These are phyloP conservation scores for Perca schrenkii DNA, from an alignment of 2,113 vertebrate genomes.

Conservation along the genomic window DNA sequence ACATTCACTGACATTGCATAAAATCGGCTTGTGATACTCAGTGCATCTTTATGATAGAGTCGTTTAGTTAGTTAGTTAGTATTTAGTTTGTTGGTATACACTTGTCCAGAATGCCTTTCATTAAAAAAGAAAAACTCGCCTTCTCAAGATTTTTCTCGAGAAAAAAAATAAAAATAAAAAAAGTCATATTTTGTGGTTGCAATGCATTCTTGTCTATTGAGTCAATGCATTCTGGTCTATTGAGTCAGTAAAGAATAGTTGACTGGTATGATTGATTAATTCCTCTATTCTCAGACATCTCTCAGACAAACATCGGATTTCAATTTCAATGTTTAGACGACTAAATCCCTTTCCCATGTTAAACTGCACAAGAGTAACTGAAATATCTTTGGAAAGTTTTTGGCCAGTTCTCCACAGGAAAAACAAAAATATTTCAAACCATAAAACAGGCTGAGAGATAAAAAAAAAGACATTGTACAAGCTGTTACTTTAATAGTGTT, in stretches of 20 bases:
- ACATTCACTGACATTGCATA: conserved; percentile 18
- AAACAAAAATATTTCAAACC: neutral
- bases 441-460: conserved; percentile 5
- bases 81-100: conserved; percentile 48
- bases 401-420: neutral
- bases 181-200: neutral
- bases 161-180: too few species aligned
- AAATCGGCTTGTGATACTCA: conserved; percentile 39
- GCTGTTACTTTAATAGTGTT: conserved; percentile 25
- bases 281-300: neutral
- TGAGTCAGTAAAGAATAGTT: neutral
- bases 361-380: neutral
- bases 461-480: conserved; percentile 6
- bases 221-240: conserved; percentile 6
- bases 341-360: neutral
- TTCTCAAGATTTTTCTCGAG: too few species aligned
- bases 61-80: neutral
- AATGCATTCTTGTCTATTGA: conserved; percentile 10
- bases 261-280: neutral
- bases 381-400: neutral
- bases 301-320: neutral
- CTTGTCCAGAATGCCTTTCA: conserved; percentile 16
- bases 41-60: conserved; percentile 50
- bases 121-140: conserved; percentile 9
- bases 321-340: neutral